Conservation (phyloP, 2,888 invertebrate species). For the Orthosia incerta region DNA sequence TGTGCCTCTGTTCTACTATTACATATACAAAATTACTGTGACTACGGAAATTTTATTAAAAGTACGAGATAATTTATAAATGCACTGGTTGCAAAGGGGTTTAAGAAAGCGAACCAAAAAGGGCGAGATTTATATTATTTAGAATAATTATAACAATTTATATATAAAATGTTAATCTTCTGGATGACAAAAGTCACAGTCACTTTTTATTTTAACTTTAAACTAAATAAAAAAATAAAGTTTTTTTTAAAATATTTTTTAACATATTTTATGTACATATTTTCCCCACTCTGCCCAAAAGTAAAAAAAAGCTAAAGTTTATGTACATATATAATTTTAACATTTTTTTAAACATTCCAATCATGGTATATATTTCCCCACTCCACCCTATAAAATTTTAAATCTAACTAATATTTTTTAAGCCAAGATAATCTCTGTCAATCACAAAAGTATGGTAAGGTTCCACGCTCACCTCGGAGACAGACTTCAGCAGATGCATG, state of each 20-base stretch:
- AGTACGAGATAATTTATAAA: conserved; percentile 11
- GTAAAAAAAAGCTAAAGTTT: too few species aligned
- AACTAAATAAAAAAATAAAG: too few species aligned
- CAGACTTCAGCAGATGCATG: conserved; percentile 93
- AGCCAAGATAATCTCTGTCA: background rate
- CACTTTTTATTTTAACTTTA: too few species aligned
- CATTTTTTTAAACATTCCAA: too few species aligned
- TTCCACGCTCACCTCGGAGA: conserved; percentile 91
- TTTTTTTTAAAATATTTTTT: background rate
- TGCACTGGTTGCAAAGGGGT: background rate
- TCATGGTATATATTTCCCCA: background rate
- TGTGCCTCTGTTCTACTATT: conserved; percentile 14
- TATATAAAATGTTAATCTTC: conserved; percentile 1
- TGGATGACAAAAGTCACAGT: background rate
- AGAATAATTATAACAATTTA: background rate
- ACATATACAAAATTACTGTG: conserved; percentile 19
- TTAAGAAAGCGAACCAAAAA: conserved; percentile 2
- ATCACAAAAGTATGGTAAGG: background rate
- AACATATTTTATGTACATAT: too few species aligned
- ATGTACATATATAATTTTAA: too few species aligned
- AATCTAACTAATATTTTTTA: background rate
- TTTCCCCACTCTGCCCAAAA: too few species aligned
- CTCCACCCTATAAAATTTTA: background rate
- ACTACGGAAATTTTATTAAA: conserved; percentile 3
- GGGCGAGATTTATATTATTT: background rate